These are phyloP conservation scores for Pyrrhia umbra DNA, from an alignment of 2,888 invertebrate species.

Conservation along the genomic window DNA sequence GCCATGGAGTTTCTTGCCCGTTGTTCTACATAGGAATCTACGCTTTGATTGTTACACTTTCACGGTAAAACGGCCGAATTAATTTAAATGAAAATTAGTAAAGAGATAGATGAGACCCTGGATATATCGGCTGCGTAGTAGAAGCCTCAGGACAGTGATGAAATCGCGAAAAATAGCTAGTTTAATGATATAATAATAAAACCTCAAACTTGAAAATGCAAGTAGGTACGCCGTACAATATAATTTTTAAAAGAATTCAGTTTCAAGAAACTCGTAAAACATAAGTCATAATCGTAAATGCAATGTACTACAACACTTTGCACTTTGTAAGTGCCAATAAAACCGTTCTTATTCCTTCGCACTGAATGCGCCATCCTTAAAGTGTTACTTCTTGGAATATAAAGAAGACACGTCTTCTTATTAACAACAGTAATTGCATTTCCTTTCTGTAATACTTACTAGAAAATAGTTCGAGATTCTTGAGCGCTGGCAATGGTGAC, in stretches of 20 bases:
- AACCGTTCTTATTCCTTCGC: conserved; percentile 22
- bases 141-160: too few relatives aligned
- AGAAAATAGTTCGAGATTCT: conserved; percentile 57
- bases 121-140: too few relatives aligned
- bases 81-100: too few relatives aligned
- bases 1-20: too few relatives aligned
- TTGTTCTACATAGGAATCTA: too few relatives aligned
- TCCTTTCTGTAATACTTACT: conserved; percentile 37
- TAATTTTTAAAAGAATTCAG: conserved; percentile 13
- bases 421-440: conserved; percentile 63
- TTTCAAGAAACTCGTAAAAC: conserved; percentile 35
- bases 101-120: too few relatives aligned
- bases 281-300: conserved; percentile 51
- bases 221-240: neutral
- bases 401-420: conserved; percentile 53
- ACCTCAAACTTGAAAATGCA: neutral
- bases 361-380: conserved; percentile 44
- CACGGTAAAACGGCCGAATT: too few relatives aligned
- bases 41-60: too few relatives aligned
- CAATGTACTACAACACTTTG: conserved; percentile 49
- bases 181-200: too few relatives aligned
- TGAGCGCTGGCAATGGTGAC: conserved; percentile 41
- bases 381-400: conserved; percentile 37
- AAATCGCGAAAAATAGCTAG: too few relatives aligned
- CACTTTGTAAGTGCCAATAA: conserved; percentile 47